Evolutionary conservation across 2,797 vertebrate species (phyloP), one percentile per base, ranked within the genome.

Genomic region (Channa striata): DNA sequence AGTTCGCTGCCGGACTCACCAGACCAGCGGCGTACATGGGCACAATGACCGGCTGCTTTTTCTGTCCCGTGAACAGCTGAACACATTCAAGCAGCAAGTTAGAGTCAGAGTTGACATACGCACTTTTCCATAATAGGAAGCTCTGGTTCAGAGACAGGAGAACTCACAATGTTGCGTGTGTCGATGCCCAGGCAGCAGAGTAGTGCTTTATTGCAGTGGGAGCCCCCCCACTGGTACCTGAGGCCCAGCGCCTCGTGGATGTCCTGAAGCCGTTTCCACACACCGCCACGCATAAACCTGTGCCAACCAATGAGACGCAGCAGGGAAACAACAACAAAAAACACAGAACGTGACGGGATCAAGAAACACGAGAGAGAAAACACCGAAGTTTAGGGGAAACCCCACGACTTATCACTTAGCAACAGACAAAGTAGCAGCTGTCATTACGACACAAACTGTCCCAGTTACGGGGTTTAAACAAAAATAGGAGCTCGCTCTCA

Each of bases 11-110:
- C 39, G 3, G 17, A 93, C 97, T 98, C 93, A 99, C 98, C 96
- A 99, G 92, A 86, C 98, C 95, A 79, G 97, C 97, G 72, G 98
- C 98, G 76, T 98, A 99, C 96, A 99, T 97, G 77, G 98, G 98
- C 42, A 99, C 97, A 69, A 99, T 99, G 77, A 99, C 96, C 48
- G 98, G 97, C 81, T 99, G 97, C 90, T 99, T 99, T 95, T 96
- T 99, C 93, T 99, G 98, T 67, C 97, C 98, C 8, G 98, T 99
- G 92, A 99, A 99, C 70, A 99, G 94, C 98, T 99, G 90, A 59
- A 52, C 61, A 92, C 80, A 76, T n/a, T 82, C 0, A 50, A 44
- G 30, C 54, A 60, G 21, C 30, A 42, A 14, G 52, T 83, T 48
- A 77, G 56, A 25, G 16, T 12, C 37, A 4, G 12, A 11, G 8